phyloP scores from a whole-genome alignment of 2,888 invertebrate genomes.

The Hirtodrosophila duncani region DNA sequence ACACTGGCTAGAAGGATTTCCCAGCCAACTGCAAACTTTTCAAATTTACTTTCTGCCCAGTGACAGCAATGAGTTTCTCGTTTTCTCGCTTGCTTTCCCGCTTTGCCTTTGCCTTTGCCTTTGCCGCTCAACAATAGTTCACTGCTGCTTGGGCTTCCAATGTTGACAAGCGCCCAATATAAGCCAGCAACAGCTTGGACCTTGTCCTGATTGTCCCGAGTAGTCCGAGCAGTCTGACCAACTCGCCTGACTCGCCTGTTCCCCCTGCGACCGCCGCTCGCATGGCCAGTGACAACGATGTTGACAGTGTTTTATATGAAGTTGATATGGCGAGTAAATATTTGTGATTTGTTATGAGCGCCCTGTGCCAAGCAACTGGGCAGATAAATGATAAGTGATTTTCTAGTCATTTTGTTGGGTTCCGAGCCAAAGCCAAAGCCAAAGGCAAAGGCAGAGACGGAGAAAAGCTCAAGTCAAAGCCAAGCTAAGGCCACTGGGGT shows the following conservation, averaged over 20 bases:
- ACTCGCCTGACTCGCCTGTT: too few relatives aligned
- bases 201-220: not conserved
- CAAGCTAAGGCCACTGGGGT: conserved; percentile 1
- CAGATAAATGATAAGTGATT: conserved; percentile 70
- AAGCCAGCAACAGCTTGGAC: conserved; percentile 30
- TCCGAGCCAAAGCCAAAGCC: conserved; percentile 5
- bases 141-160: conserved; percentile 16
- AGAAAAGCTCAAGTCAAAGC: too few relatives aligned
- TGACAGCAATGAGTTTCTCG: conserved; percentile 72
- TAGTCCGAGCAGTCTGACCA: too few relatives aligned
- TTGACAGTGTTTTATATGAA: conserved; percentile 57
- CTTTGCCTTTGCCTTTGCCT: too few relatives aligned
- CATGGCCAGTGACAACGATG: conserved; percentile 23
- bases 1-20: conserved; percentile 47
- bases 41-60: conserved; percentile 63
- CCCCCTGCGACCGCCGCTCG: too few relatives aligned
- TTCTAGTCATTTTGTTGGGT: conserved; percentile 47
- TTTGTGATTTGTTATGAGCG: conserved; percentile 69
- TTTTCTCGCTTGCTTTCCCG: conserved; percentile 27
- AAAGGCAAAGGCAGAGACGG: not conserved
- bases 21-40: conserved; percentile 63
- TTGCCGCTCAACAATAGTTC: too few relatives aligned
- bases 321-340: conserved; percentile 70
- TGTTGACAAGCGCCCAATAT: conserved; percentile 68
- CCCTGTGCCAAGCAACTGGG: conserved; percentile 29